These are phyloP conservation scores for Somateria mollissima DNA, from an alignment of 2,797 vertebrate species.

Conservation along the genomic window DNA sequence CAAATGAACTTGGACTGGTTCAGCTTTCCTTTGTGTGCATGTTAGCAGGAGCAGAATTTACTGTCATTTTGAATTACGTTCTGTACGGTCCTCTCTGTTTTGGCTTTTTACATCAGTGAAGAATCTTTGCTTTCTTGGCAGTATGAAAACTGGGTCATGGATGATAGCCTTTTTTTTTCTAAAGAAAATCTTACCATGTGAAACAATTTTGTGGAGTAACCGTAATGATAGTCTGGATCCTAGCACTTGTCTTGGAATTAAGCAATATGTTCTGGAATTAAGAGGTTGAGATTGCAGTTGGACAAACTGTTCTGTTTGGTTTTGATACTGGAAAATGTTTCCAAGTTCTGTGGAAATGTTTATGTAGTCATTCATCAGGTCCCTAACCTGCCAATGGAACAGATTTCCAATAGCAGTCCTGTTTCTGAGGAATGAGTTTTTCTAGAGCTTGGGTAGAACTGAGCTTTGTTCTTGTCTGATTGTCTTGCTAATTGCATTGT, in stretches of 20 bases:
- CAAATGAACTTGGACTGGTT: neutral
- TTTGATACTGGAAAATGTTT: neutral
- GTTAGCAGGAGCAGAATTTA: neutral
- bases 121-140: neutral
- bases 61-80: neutral
- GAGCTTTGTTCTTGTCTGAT: neutral
- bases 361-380: rapidly evolving
- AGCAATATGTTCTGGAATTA: neutral
- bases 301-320: neutral
- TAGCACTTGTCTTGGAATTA: neutral
- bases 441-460: neutral
- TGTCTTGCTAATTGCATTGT: neutral
- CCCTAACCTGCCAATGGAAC: neutral
- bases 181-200: neutral
- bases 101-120: neutral
- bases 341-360: neutral
- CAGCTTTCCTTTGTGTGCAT: neutral
- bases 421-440: neutral
- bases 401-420: neutral
- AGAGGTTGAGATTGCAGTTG: neutral
- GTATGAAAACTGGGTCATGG: neutral
- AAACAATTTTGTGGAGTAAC: neutral
- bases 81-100: neutral
- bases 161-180: neutral
- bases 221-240: rapidly evolving